Percentiles rank a stretch among this genome's conserved stretches.
Evolutionary conservation across 2,113 vertebrate genomes (phyloP).

Genomic region (Oreotragus oreotragus): DNA sequence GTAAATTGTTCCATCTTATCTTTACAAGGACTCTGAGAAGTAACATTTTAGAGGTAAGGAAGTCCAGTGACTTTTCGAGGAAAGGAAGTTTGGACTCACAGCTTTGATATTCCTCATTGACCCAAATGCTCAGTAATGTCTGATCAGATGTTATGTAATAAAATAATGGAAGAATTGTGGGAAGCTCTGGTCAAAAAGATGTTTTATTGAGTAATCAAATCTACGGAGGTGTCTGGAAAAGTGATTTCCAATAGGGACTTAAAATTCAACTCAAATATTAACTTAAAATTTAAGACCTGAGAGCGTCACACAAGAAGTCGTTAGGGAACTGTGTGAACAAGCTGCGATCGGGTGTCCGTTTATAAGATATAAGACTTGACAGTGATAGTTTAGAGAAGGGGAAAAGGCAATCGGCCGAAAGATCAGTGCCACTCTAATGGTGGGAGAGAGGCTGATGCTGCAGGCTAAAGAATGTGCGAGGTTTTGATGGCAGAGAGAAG

Average conservation of each 20-base stretch:
- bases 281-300: not conserved
- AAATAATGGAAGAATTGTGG: not conserved
- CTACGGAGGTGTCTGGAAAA: not conserved
- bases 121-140: not conserved
- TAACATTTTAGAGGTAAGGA: not conserved
- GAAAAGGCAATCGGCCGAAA: not conserved
- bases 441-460: not conserved
- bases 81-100: not conserved
- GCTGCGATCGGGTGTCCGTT: not conserved
- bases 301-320: not conserved
- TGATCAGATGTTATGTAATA: not conserved
- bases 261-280: not conserved
- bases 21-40: not conserved
- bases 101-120: not conserved
- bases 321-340: not conserved
- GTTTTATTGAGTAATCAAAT: not conserved
- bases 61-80: not conserved
- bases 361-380: not conserved
- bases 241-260: not conserved
- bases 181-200: not conserved
- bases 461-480: not conserved
- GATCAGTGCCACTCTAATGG: not conserved
- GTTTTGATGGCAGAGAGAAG: not conserved
- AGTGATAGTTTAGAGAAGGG: not conserved
- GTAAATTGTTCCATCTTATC: not conserved